Conservation (phyloP, 1,140 invertebrate species). For the Musca domestica region DNA sequence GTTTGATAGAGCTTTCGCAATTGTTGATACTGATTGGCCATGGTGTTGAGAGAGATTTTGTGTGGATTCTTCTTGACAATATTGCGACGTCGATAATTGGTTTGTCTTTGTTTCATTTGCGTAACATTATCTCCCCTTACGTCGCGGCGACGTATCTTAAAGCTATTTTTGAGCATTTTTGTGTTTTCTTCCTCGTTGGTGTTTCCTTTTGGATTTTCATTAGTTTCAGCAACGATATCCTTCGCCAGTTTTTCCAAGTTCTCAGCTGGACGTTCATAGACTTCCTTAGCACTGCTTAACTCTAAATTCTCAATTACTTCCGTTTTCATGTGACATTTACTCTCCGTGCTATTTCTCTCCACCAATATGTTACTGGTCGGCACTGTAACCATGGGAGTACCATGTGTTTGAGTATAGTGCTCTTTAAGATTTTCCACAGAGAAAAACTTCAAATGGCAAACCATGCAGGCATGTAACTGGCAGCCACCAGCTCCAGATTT, state of each 20-base stretch:
- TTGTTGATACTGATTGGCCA: conserved; percentile 21
- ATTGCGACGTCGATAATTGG: too few relatives aligned
- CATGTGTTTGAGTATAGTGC: conserved; percentile 36
- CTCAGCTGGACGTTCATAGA: not conserved
- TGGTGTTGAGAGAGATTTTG: conserved; percentile 1
- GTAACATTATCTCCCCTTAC: not conserved
- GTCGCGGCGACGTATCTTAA: not conserved
- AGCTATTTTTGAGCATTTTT: not conserved
- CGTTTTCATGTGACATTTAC: not conserved
- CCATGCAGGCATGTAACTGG: conserved; percentile 39
- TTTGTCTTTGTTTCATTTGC: not conserved
- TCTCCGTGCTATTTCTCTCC: not conserved
- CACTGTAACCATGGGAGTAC: conserved; percentile 40
- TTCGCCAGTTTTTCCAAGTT: not conserved
- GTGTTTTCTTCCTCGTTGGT: too few relatives aligned
- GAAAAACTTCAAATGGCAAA: conserved; percentile 45
- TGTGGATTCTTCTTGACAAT: not conserved
- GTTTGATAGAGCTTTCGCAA: conserved; percentile 8
- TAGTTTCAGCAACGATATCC: not conserved
- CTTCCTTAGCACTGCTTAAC: not conserved
- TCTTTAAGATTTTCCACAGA: conserved; percentile 43
- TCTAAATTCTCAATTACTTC: not conserved
- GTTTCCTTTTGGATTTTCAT: not conserved
- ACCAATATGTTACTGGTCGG: conserved; percentile 22
- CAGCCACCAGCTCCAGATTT: conserved; percentile 43